A percentile compares a stretch with the other conserved stretches of the same genome.
Evolutionary conservation across 1,140 invertebrate genomes (phyloP).

Genomic region (Zophobas atratus): DNA sequence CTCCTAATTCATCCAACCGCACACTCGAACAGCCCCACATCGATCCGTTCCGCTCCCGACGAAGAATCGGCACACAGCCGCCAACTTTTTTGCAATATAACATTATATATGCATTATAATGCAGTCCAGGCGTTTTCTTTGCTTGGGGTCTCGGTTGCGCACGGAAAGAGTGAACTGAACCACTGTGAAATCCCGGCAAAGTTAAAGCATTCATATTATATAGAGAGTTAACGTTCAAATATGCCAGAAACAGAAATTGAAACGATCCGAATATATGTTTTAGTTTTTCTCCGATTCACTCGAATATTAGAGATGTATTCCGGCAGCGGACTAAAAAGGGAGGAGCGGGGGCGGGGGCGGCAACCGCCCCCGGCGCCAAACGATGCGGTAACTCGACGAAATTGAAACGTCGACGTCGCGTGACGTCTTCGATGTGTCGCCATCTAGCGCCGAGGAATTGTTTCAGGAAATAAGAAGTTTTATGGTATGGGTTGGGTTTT

Average conservation of each 20-base stretch:
- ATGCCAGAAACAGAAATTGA: slow-evolving; percentile 67
- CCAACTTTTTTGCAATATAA: slow-evolving; percentile 67
- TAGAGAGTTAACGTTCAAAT: slow-evolving; percentile 68
- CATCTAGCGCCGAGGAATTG: neutral
- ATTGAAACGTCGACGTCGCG: slow-evolving; percentile 1
- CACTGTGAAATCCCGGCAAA: slow-evolving; percentile 61
- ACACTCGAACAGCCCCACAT: too few relatives aligned
- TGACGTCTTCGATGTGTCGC: slow-evolving; percentile 13
- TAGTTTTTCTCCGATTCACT: slow-evolving; percentile 62
- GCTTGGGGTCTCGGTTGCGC: slow-evolving; percentile 48
- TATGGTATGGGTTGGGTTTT: too few relatives aligned
- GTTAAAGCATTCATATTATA: slow-evolving; percentile 68
- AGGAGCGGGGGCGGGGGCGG: neutral
- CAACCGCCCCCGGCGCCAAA: neutral
- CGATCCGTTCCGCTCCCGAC: neutral
- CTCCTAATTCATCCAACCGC: too few relatives aligned
- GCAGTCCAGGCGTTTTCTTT: slow-evolving; percentile 58
- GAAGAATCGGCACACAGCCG: slow-evolving; percentile 56
- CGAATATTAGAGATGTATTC: slow-evolving; percentile 53
- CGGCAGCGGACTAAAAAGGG: neutral
- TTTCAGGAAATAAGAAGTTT: too few relatives aligned
- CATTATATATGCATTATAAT: slow-evolving; percentile 68
- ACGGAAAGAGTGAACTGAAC: slow-evolving; percentile 60
- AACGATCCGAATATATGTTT: slow-evolving; percentile 67
- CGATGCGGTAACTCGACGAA: slow-evolving; percentile 13